phyloP scores from a whole-genome alignment of 2,113 vertebrate genomes.

The Callaeas wilsoni region DNA sequence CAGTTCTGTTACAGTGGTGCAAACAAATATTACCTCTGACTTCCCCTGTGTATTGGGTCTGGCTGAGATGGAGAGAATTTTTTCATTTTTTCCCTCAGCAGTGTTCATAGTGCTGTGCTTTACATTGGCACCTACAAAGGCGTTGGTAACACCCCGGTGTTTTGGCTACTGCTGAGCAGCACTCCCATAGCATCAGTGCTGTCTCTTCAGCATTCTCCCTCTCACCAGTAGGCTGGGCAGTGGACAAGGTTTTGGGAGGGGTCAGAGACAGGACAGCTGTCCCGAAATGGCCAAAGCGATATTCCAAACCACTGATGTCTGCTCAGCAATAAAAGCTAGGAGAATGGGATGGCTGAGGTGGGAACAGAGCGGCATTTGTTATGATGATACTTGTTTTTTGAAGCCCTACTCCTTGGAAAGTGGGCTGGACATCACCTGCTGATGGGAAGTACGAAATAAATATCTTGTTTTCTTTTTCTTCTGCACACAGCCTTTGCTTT shows the following conservation, averaged over 20 bases:
- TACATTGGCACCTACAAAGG: neutral
- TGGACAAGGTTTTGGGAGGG: neutral
- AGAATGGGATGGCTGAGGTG: neutral
- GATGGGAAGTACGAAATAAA: neutral
- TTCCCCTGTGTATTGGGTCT: neutral
- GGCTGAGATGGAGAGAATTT: neutral
- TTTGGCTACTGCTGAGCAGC: neutral
- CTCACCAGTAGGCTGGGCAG: neutral
- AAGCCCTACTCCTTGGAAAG: neutral
- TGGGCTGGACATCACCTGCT: neutral
- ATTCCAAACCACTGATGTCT: neutral
- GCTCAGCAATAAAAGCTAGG: neutral
- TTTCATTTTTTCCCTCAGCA: neutral
- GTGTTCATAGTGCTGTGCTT: neutral
- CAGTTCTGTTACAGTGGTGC: neutral
- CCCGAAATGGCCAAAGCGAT: neutral
- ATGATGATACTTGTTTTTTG: neutral
- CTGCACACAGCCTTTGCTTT: neutral
- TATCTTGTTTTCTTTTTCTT: neutral
- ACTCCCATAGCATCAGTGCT: neutral
- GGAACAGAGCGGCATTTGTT: rapidly evolving
- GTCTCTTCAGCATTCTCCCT: neutral
- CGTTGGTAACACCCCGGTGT: neutral
- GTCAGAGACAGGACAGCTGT: neutral
- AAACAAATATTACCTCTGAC: neutral